A percentile compares a stretch with the other conserved stretches of the same genome.
phyloP scores from a whole-genome alignment of 1,140 invertebrate genomes.

The Drosophila jambulina region DNA sequence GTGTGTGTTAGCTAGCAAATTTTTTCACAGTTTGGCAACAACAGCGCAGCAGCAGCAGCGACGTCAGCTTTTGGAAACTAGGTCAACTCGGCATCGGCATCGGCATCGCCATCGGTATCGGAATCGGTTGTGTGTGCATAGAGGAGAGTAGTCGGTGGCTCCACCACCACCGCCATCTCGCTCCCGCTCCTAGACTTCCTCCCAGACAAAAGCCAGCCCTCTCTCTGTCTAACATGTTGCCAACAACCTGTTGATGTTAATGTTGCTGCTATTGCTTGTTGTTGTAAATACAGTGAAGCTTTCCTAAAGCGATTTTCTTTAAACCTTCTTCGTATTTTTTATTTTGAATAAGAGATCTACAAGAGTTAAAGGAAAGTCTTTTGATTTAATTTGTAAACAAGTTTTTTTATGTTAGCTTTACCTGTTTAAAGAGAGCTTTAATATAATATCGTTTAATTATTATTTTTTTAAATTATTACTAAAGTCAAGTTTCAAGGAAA shows the following conservation, averaged over 20 bases:
- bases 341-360: background rate
- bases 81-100: conserved; percentile 50
- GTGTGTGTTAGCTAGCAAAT: conserved; percentile 39
- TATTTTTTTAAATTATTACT: no score
- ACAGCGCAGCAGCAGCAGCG: conserved; percentile 45
- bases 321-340: background rate
- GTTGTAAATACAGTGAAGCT: conserved; percentile 12
- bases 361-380: background rate
- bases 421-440: no score
- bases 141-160: conserved; percentile 36
- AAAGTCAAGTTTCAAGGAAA: no score
- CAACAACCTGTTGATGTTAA: conserved; percentile 37
- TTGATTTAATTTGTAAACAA: no score
- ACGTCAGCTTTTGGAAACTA: conserved; percentile 63
- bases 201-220: conserved; percentile 1
- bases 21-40: conserved; percentile 70
- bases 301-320: background rate
- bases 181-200: conserved; percentile 26
- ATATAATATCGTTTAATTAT: no score
- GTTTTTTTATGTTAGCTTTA: no score
- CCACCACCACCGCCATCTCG: conserved; percentile 27
- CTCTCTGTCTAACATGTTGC: conserved; percentile 22
- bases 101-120: conserved; percentile 9
- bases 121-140: conserved; percentile 37
- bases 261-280: conserved; percentile 18